Evolutionary conservation across 2,888 invertebrate species (phyloP).

Genomic region (Resseliella maxima): DNA sequence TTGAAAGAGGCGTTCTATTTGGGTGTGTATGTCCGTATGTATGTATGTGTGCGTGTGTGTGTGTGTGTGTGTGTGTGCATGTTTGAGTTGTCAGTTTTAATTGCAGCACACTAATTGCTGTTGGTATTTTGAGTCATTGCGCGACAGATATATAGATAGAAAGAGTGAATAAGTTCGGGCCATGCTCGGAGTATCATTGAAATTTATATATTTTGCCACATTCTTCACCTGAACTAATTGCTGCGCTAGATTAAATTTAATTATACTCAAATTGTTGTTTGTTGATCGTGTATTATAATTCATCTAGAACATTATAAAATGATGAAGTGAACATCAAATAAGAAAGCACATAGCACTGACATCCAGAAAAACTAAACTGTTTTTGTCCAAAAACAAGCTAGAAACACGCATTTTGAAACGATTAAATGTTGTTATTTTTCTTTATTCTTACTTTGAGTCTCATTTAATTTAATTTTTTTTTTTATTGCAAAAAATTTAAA

Average conservation of each 20-base stretch:
- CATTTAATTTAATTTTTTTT: not conserved
- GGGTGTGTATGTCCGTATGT: too few relatives aligned
- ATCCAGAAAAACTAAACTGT: not conserved
- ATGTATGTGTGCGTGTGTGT: not conserved
- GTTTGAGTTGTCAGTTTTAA: conserved; percentile 43
- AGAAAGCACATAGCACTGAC: not conserved
- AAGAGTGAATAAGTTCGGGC: not conserved
- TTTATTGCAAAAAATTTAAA: not conserved
- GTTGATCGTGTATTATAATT: not conserved
- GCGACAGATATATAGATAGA: not conserved
- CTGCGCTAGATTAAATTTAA: conserved; percentile 51
- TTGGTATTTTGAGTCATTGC: not conserved
- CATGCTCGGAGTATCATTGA: not conserved
- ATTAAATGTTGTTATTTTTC: not conserved
- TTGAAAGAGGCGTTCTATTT: conserved; percentile 2
- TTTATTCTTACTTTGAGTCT: not conserved
- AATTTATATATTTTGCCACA: not conserved
- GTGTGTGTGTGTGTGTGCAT: not conserved
- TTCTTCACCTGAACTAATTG: conserved; percentile 51
- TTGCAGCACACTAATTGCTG: conserved; percentile 33
- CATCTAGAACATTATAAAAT: not conserved
- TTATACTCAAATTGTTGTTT: conserved; percentile 19
- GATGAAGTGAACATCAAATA: not conserved
- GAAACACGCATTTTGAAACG: not conserved
- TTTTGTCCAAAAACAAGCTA: not conserved